Base-by-base conservation (phyloP, 2,888 invertebrate species). In the Tinea trinotella region DNA sequence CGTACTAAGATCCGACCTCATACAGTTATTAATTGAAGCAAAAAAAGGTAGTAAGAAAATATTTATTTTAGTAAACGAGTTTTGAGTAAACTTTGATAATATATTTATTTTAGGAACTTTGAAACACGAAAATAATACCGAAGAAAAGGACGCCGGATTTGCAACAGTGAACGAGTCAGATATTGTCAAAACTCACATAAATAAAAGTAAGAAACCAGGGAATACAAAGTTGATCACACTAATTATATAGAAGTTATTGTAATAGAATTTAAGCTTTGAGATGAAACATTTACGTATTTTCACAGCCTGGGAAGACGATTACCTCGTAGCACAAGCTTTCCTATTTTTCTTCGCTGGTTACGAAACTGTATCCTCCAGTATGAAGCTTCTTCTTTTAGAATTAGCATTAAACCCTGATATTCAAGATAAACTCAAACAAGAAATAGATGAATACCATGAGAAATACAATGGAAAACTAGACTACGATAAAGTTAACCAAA, bases 301-400 rank as follows among this genome's bases (percentile, higher is more conserved):
- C 58, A 54, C 64, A 70, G 81, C 60, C 0, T 78, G 82, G 81
- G 60, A 69, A 0, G 76, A 81, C 5, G 66, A 71, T 0, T 86
- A 88, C 40, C 65, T 88, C 1, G 62, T 76, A 0, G 80, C 85
- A 0, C 88, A 88, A 64, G 84, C 84, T 0, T 65, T 88, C 3
- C 56, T 88, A 0, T 89, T 89, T 67, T 87, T 89, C 61, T 65
- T 88, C 17, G 89, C 88, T 17, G 89, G 89, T 0, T 89, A 88
- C 20, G 88, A 89, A 46, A 87, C 88, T 0, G 67, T 77, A 0
- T 76, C 87, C 0, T 59, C 73, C 0, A 65, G 77, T 0, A 79
- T 88, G 72, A 68, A 82, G 0, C 89, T 90, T 57, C 62, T 85
- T 0, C 67, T 88, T 0, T 80, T 89, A 44, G 90, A 90, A 65